Evolutionary conservation across 2,888 invertebrate genomes (phyloP).

Genomic region (Eremobia ochroleuca): DNA sequence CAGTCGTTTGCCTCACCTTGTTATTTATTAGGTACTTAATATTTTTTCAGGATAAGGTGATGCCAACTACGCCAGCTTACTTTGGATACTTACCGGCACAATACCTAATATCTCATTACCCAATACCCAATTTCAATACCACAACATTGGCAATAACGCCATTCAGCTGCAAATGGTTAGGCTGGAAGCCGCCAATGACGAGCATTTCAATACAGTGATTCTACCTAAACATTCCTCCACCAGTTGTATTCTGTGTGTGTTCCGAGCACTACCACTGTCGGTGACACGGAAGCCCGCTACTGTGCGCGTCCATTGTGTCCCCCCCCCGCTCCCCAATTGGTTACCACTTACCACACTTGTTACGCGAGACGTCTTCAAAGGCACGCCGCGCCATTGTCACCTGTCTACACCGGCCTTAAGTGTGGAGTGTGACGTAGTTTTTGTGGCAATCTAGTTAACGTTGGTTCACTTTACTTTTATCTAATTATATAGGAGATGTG

Average conservation of each 20-base stretch:
- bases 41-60: neutral
- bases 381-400: slow-evolving; percentile 84
- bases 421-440: slow-evolving; percentile 43
- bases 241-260: slow-evolving; percentile 65
- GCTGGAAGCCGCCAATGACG: neutral
- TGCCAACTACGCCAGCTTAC: neutral
- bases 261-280: slow-evolving; percentile 68
- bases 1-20: neutral
- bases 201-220: neutral
- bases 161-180: neutral
- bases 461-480: slow-evolving; percentile 44
- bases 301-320: slow-evolving; percentile 85
- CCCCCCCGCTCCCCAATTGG: slow-evolving; percentile 78
- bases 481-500: slow-evolving; percentile 23
- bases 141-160: neutral
- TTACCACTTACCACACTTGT: slow-evolving; percentile 81
- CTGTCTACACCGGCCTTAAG: slow-evolving; percentile 71
- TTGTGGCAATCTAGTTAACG: slow-evolving; percentile 46
- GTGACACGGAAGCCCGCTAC: slow-evolving; percentile 88
- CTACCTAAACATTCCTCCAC: slow-evolving; percentile 1
- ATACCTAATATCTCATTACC: neutral
- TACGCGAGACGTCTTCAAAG: slow-evolving; percentile 81
- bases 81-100: neutral
- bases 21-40: neutral
- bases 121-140: neutral